A percentile compares a stretch with the other conserved stretches of the same genome.
Evolutionary conservation across 2,797 vertebrate species (phyloP).

Genomic region (Galaxias olidus): DNA sequence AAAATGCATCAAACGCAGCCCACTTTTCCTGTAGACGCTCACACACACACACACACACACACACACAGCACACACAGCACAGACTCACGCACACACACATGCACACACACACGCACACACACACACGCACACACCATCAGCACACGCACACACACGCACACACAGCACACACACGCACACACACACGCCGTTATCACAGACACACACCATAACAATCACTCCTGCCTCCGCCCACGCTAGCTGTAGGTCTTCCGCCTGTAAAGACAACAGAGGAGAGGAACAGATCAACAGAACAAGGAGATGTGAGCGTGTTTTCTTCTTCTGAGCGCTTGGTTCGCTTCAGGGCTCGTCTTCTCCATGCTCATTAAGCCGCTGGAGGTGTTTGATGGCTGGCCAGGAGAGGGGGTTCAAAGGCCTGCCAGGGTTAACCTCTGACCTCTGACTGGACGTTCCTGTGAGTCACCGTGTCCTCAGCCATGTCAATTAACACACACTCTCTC

Average conservation of each 20-base stretch:
- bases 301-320: slow-evolving; percentile 3
- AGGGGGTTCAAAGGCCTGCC: not conserved
- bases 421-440: not conserved
- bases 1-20: no score
- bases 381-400: not conserved
- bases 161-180: not conserved
- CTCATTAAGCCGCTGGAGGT: slow-evolving; percentile 25
- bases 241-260: slow-evolving; percentile 24
- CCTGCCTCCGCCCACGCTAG: slow-evolving; percentile 21
- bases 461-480: no score
- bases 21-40: not conserved
- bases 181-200: not conserved
- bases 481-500: no score
- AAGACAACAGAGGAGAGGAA: not conserved
- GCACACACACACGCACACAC: not conserved
- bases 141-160: slow-evolving; percentile 10
- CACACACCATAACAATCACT: slow-evolving; percentile 17
- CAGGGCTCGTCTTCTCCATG: slow-evolving; percentile 3
- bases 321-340: not conserved
- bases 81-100: not conserved
- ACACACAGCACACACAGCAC: not conserved
- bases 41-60: not conserved
- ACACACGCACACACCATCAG: not conserved
- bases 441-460: no score
- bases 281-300: not conserved